phyloP scores from a whole-genome alignment of 2,888 invertebrate genomes.

The Drosophila neotestacea region DNA sequence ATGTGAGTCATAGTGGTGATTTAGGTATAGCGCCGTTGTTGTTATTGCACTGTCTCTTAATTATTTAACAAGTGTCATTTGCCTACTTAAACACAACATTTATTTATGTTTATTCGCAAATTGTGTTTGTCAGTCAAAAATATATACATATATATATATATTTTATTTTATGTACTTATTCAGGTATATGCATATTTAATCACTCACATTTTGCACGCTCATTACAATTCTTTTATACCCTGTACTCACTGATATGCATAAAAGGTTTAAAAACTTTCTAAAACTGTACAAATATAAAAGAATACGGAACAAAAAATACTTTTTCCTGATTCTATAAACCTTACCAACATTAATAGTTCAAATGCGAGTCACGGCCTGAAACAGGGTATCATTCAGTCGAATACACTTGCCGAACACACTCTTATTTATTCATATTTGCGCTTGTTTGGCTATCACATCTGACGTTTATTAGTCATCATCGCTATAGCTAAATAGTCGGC shows the following conservation, averaged over 20 bases:
- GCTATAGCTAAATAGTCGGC: slow-evolving; percentile 22
- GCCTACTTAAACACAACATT: slow-evolving; percentile 9
- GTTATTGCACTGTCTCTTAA: slow-evolving; percentile 14
- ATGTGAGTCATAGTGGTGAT: slow-evolving; percentile 29
- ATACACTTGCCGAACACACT: no score
- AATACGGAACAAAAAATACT: neutral
- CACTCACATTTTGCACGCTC: neutral
- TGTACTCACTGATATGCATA: neutral
- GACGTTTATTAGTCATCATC: slow-evolving; percentile 54
- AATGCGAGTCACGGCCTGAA: neutral
- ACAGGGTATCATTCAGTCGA: slow-evolving; percentile 1
- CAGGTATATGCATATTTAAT: neutral
- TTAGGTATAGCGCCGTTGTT: slow-evolving; percentile 1
- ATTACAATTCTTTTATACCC: slow-evolving; percentile 1
- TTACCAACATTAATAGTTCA: neutral
- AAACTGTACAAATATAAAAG: no score
- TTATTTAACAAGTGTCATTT: slow-evolving; percentile 29
- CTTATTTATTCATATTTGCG: slow-evolving; percentile 2
- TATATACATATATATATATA: neutral
- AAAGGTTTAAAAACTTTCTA: neutral
- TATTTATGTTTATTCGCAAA: slow-evolving; percentile 12
- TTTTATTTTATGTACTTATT: no score
- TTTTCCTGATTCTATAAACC: neutral
- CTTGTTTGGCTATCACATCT: slow-evolving; percentile 33
- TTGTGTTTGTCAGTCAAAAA: slow-evolving; percentile 30